phyloP scores from a whole-genome alignment of 2,113 vertebrate species.

The Columba janthina region DNA sequence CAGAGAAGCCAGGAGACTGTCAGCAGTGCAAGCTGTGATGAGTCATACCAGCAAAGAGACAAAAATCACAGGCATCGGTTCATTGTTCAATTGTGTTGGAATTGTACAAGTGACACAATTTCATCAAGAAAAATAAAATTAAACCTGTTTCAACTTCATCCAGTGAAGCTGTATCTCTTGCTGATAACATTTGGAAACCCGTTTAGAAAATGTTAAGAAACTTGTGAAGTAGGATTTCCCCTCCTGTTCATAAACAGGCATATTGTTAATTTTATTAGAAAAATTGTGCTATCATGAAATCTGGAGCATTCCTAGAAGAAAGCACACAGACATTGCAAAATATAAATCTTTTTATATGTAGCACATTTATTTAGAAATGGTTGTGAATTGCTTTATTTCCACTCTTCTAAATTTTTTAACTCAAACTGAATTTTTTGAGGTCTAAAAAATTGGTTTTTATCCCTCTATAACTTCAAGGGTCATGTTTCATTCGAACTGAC shows the following conservation, averaged over 20 bases:
- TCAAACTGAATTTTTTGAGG: not conserved
- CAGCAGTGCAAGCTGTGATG: not conserved
- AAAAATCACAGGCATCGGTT: not conserved
- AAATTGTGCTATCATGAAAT: not conserved
- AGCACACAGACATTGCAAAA: not conserved
- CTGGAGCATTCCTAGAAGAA: not conserved
- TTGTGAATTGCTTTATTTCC: not conserved
- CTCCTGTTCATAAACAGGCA: not conserved
- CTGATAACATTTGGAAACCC: not conserved
- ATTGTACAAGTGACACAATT: not conserved
- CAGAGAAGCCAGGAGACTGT: not conserved
- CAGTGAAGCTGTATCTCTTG: not conserved
- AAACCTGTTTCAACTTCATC: not conserved
- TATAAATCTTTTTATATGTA: not conserved
- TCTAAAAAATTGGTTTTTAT: not conserved
- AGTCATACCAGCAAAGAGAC: not conserved
- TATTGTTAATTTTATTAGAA: not conserved
- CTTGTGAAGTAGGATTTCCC: not conserved
- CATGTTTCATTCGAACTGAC: slow-evolving; percentile 95
- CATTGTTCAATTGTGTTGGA: not conserved
- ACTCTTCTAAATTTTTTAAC: not conserved
- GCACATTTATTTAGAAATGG: not conserved
- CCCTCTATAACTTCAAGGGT: slow-evolving; percentile 76
- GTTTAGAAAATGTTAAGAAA: not conserved
- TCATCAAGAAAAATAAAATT: not conserved